Evolutionary conservation across 2,113 vertebrate species (phyloP), one percentile per base, ranked within the genome.

Genomic region (Oncorhynchus tshawytscha): DNA sequence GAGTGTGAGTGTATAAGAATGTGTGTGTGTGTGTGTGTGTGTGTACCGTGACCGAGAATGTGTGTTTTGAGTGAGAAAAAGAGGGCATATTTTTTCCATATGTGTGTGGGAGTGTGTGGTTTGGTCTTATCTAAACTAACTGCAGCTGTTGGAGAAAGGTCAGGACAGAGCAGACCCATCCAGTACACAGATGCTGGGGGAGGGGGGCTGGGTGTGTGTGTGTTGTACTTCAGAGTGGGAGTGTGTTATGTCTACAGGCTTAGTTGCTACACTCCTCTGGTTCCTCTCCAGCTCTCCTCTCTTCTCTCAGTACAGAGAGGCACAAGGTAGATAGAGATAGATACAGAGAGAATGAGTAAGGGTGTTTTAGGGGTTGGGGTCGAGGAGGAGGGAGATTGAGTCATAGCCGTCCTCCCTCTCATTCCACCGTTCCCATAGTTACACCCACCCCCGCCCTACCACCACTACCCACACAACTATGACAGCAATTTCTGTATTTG

Each of bases 41-140:
- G 12, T 59, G 15, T 57, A 4, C n/a, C 15, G 51, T 66, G 51
- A 54, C 34, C 25, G 48, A 27, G 39, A 48, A n/a, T 70, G 16
- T 67, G n/a, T 71, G 57, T 67, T 31, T 60, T 67, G 34, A 57
- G 29, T 62, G 3, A 49, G 62, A 15, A 45, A 51, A 67, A n/a
- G 75, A 69, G 66, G 27, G 9, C 66, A 64, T 67, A 1, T 68
- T 60, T 70, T 18, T 20, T 5, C 24, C 39, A 45, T 57, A 15
- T 59, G 20, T n/a, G 15, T 68, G 60, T 39, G 11, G 67, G 74
- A 74, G 48, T 64, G 16, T 31, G n/a, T 7, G 45, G 76, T 70
- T 85, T 74, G 69, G 51, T 49, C 73, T 83, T 85, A 86, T 89
- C 88, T 85, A 81, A 88, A 87, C 81, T 25, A 4, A 71, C 67